phyloP scores from a whole-genome alignment of 2,797 vertebrate species.

The Notoglanidium macrostoma region DNA sequence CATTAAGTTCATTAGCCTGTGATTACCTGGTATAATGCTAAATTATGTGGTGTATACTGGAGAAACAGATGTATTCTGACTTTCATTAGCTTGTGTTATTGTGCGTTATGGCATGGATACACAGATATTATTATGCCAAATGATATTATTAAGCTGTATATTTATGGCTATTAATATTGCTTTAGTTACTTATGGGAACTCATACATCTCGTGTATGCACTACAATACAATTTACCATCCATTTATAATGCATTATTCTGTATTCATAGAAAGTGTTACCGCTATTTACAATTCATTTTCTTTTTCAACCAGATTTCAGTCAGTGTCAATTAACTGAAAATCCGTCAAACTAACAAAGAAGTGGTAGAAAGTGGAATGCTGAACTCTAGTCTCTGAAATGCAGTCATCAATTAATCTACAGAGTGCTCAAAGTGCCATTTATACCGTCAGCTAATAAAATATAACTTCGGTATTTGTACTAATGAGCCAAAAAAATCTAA shows the following conservation, averaged over 20 bases:
- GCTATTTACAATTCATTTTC: background rate
- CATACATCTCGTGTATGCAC: background rate
- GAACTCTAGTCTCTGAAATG: conserved; percentile 34
- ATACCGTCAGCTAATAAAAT: background rate
- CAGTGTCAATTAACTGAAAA: background rate
- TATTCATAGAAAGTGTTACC: background rate
- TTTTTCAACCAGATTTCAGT: background rate
- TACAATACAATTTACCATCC: background rate
- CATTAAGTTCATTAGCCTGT: background rate
- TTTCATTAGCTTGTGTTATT: background rate
- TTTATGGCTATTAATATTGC: background rate
- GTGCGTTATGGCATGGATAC: background rate
- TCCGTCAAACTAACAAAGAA: background rate
- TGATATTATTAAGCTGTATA: background rate
- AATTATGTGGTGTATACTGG: background rate
- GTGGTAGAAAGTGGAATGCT: conserved; percentile 33
- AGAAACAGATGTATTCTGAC: background rate
- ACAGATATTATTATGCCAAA: background rate
- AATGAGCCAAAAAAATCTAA: background rate
- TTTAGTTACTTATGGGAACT: background rate
- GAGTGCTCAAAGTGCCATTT: background rate
- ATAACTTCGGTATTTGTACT: background rate
- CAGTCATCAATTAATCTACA: background rate
- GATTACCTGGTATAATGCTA: background rate
- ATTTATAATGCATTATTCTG: background rate